Conservation (phyloP, 2,113 vertebrate genomes). For the Prionailurus viverrinus region DNA sequence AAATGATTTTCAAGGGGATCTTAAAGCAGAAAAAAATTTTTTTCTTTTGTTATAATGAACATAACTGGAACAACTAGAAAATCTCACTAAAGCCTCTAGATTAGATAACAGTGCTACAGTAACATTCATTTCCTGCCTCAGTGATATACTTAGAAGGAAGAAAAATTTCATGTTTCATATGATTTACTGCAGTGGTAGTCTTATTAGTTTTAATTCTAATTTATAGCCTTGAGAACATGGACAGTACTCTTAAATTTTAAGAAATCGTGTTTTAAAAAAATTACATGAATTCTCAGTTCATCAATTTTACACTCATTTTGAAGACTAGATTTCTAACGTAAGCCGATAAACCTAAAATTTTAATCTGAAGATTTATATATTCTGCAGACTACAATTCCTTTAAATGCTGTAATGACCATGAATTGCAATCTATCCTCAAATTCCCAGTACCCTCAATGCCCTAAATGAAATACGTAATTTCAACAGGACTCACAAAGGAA, state of each 20-base stretch:
- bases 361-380: constrained; percentile 45
- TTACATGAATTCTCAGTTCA: constrained; percentile 2
- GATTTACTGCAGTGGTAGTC: neutral
- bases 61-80: neutral
- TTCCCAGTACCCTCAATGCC: neutral
- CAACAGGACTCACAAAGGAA: constrained; percentile 39
- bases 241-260: neutral
- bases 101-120: neutral
- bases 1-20: constrained; percentile 23
- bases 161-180: neutral
- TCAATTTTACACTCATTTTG: constrained; percentile 45
- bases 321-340: neutral
- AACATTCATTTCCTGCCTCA: constrained; percentile 1
- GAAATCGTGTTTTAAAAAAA: constrained; percentile 39
- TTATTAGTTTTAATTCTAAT: constrained; percentile 33
- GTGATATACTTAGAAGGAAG: neutral
- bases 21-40: neutral
- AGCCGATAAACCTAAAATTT: neutral
- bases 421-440: constrained; percentile 20
- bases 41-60: neutral
- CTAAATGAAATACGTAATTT: neutral
- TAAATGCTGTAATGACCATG: neutral
- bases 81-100: neutral
- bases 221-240: neutral
- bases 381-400: neutral